Conservation (phyloP, 1,140 invertebrate species). For the Zelostemma sp. region DNA sequence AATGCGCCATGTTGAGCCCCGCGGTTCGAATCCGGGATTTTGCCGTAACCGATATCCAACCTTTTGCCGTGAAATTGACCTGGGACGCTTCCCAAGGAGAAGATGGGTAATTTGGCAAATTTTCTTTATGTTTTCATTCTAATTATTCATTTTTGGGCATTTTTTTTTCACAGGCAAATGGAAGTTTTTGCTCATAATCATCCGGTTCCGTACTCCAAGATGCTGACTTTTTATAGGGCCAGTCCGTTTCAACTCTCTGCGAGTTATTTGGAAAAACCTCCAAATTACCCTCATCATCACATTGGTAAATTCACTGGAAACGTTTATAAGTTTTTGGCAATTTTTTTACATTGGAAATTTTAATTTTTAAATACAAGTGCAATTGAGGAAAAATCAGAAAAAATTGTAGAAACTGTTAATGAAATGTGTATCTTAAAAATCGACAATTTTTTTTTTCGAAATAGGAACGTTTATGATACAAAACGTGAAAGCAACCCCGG, state of each 20-base stretch:
- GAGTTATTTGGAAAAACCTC: slow-evolving; percentile 80
- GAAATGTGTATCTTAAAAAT: too few relatives aligned
- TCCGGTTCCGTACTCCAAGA: slow-evolving; percentile 91
- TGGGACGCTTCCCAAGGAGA: slow-evolving; percentile 85
- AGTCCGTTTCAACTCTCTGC: slow-evolving; percentile 90
- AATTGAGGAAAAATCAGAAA: too few relatives aligned
- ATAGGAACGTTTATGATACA: slow-evolving; percentile 86
- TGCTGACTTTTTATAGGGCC: slow-evolving; percentile 92
- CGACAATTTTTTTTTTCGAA: slow-evolving; percentile 10
- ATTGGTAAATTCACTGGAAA: slow-evolving; percentile 78
- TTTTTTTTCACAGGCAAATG: slow-evolving; percentile 71
- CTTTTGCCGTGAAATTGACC: slow-evolving; percentile 88
- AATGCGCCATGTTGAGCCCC: slow-evolving; percentile 97
- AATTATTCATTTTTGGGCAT: slow-evolving; percentile 10
- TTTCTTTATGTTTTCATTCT: slow-evolving; percentile 6
- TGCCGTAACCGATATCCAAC: slow-evolving; percentile 91
- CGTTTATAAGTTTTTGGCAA: too few relatives aligned
- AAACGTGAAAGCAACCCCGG: slow-evolving; percentile 86
- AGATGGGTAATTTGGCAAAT: slow-evolving; percentile 67
- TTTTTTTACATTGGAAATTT: background rate
- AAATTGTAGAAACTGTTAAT: too few relatives aligned
- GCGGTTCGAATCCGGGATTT: slow-evolving; percentile 97
- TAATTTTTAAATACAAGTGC: slow-evolving; percentile 13
- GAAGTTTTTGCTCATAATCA: slow-evolving; percentile 92
- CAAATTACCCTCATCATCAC: slow-evolving; percentile 79